Evolutionary conservation across 2,888 invertebrate genomes (phyloP), one percentile per base, ranked within the genome.

Genomic region (Acleris sparsana): DNA sequence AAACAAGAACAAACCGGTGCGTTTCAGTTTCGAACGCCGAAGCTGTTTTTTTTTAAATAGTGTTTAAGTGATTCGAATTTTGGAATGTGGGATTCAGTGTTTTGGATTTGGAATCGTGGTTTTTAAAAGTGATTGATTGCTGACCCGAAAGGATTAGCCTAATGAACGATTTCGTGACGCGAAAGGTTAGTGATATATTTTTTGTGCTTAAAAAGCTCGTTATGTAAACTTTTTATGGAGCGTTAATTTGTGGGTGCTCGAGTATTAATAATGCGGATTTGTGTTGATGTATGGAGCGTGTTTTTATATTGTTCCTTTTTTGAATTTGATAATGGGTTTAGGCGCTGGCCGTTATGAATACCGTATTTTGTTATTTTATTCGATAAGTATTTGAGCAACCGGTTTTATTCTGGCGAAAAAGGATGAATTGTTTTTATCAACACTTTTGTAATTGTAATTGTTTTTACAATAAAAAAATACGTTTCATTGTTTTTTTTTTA

Each of bases 41-140:
- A 33, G 51, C 33, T n/a, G 52, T 52, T 56, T 58, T 51, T 67
- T 52, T 43, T 25, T 33, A 11, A 49, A 20, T 53, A 60, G 62
- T 66, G 68, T 58, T 67, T 68, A 70, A 70, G 71, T 72, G 69
- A 71, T 74, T 39, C 39, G 39, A 39, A 39, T 69, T 71, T 64
- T 67, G 59, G n/a, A 51, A 65, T 68, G 69, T 71, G 53, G 46
- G 55, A 68, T 68, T 69, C 57, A 62, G 69, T 69, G 68, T 65
- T 68, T 70, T 61, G 61, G 62, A 49, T 62, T 72, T 68, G 51
- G 53, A 69, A 63, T 64, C 58, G 64, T 58, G 55, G 67, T 67
- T 69, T 73, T 67, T 65, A 63, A 66, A 63, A 48, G 74, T 75
- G 74, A 73, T 73, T 73, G 72, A 73, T 73, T 68, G 59, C 62